Conservation (phyloP, 2,797 vertebrate genomes). For the Cephalopachus bancanus region DNA sequence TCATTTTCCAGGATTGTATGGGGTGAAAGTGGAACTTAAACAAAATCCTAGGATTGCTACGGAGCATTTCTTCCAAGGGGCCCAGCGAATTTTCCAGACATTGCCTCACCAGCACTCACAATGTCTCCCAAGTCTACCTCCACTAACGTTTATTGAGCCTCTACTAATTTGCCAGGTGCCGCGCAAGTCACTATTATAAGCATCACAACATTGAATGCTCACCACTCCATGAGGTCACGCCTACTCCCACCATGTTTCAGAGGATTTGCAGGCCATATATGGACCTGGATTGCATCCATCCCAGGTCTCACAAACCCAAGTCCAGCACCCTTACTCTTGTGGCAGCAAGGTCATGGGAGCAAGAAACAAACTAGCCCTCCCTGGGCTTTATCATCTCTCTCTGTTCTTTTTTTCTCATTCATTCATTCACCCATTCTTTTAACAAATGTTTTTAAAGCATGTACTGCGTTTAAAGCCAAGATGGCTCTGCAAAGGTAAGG, state of each 20-base stretch:
- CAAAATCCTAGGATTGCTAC: background rate
- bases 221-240: background rate
- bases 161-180: background rate
- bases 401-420: background rate
- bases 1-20: background rate
- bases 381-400: background rate
- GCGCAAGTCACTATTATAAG: background rate
- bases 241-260: background rate
- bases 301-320: background rate
- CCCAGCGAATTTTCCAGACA: background rate
- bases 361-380: background rate
- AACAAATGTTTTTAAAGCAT: background rate
- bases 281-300: background rate
- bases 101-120: background rate
- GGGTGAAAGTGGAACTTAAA: background rate
- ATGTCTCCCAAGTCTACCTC: background rate
- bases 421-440: background rate
- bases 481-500: background rate
- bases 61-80: background rate
- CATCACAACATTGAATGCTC: background rate
- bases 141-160: background rate
- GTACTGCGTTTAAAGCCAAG: background rate
- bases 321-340: accelerated
- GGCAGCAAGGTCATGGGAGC: background rate
- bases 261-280: no score